A percentile compares a stretch with the other conserved stretches of the same genome.
phyloP scores from a whole-genome alignment of 2,113 vertebrate species.

The Notothenia rossii region DNA sequence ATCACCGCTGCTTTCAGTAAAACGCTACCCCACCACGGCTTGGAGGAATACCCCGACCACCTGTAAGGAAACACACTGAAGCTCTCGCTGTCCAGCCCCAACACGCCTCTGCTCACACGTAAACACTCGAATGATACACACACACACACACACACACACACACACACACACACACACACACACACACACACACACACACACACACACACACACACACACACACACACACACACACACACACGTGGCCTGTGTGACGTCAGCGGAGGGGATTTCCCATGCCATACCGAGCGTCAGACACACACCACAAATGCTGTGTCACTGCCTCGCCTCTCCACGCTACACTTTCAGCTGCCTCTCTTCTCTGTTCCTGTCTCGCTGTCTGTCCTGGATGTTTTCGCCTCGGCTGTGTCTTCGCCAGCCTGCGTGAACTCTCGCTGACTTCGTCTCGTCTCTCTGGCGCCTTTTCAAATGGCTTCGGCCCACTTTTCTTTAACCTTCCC shows the following conservation, averaged over 20 bases:
- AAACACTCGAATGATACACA: too few relatives aligned
- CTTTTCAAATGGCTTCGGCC: not conserved
- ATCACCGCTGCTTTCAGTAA: not conserved
- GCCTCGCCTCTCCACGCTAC: too few relatives aligned
- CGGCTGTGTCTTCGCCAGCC: constrained; percentile 15
- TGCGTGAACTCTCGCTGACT: constrained; percentile 64
- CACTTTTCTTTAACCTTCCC: not conserved
- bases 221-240: constrained; percentile 49
- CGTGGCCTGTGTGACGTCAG: constrained; percentile 80
- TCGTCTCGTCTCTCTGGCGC: constrained; percentile 10
- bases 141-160: too few relatives aligned
- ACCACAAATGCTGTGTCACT: constrained; percentile 82
- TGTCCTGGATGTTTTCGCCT: not conserved
- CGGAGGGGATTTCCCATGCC: constrained; percentile 78
- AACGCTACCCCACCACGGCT: too few relatives aligned
- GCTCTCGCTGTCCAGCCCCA: too few relatives aligned
- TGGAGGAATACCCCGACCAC: too few relatives aligned
- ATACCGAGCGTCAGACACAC: constrained; percentile 71
- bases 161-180: too few relatives aligned
- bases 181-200: too few relatives aligned
- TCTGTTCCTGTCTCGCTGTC: constrained; percentile 27
- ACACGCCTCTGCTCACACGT: too few relatives aligned
- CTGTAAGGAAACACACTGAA: too few relatives aligned
- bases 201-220: too few relatives aligned
- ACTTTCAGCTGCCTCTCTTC: constrained; percentile 51